Evolutionary conservation across 2,113 vertebrate species (phyloP), one percentile per base, ranked within the genome.

Genomic region (Bambusicola thoracicus): DNA sequence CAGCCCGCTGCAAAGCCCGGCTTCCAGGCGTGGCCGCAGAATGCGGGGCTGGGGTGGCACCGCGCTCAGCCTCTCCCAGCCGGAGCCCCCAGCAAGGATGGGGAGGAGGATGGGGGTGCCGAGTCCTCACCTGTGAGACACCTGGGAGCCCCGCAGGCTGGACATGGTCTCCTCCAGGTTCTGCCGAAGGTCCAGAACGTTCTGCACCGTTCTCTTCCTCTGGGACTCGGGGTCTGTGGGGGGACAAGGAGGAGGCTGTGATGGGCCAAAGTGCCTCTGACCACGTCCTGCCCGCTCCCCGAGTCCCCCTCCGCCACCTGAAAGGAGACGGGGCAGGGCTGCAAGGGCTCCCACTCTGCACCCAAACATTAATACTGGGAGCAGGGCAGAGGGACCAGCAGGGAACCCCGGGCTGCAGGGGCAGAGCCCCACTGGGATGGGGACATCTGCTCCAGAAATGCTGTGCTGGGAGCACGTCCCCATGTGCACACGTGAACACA

Each of bases 141-240:
- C 98, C 95, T 99, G 99, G 56, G 99, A 99, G 61, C 99, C 99
- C 87, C 98, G 98, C 67, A 99, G 97, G 94, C 99, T 99, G 87
- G 98, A 99, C 99, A 99, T 99, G 90, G 99, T 99, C 91, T 99
- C 99, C 92, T 99, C 99, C 97, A 99, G 97, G 97, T 99, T 99
- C 95, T 99, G 99, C 61, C 99, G 98, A 59, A 99, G 98, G 96
- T 99, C 99, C 94, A 99, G 97, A 36, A 99, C 99, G 81, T 99
- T 99, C 97, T 99, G 99, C 66, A 99, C 99, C 0, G 99, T 99
- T 80, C 99, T 98, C 96, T 99, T 99, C 92, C 99, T 98, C 97
- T 99, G 99, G 90, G 99, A 99, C 90, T 99, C 99, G 0, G 99
- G 99, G 83, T 99, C 99, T 99, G 96, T 7, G 20, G 67, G 91